Conservation (phyloP, 2,113 vertebrate genomes). For the Perca flavescens region DNA sequence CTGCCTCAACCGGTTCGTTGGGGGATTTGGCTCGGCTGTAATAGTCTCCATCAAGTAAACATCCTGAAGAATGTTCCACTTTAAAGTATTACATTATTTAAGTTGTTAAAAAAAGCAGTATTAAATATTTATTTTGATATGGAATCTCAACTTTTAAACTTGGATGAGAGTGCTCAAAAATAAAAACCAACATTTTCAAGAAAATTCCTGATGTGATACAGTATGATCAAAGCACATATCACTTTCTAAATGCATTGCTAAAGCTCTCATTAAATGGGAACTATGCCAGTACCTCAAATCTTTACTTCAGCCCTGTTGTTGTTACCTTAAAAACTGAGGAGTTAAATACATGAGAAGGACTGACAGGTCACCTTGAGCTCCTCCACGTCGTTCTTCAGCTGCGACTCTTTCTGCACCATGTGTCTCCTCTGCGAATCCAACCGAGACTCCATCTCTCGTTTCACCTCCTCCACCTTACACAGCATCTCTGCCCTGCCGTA, state of each 20-base stretch:
- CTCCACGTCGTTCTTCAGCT: constrained; percentile 90
- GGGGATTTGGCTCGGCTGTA: too few relatives aligned
- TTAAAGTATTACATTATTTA: neutral
- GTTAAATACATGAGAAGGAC: neutral
- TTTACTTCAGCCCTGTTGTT: neutral
- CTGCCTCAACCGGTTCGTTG: too few relatives aligned
- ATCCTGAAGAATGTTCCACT: too few relatives aligned
- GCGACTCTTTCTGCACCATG: constrained; percentile 92
- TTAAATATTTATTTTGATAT: neutral
- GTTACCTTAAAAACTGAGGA: neutral
- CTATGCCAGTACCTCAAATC: neutral
- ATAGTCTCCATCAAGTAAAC: too few relatives aligned
- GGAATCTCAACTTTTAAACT: neutral
- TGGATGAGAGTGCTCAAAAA: too few relatives aligned
- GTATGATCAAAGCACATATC: neutral
- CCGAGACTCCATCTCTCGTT: constrained; percentile 91
- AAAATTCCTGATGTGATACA: neutral
- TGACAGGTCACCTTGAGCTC: constrained; percentile 88
- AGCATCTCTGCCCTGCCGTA: constrained; percentile 87
- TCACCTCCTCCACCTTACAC: constrained; percentile 91
- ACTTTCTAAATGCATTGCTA: neutral
- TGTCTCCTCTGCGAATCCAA: constrained; percentile 93
- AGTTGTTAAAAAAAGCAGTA: neutral
- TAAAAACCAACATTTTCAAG: neutral
- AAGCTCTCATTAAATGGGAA: neutral